Percentiles rank a stretch among this genome's conserved stretches.
These are phyloP conservation scores for Bugulina stolonifera DNA, from an alignment of 2,888 invertebrate species.

Conservation along the genomic window DNA sequence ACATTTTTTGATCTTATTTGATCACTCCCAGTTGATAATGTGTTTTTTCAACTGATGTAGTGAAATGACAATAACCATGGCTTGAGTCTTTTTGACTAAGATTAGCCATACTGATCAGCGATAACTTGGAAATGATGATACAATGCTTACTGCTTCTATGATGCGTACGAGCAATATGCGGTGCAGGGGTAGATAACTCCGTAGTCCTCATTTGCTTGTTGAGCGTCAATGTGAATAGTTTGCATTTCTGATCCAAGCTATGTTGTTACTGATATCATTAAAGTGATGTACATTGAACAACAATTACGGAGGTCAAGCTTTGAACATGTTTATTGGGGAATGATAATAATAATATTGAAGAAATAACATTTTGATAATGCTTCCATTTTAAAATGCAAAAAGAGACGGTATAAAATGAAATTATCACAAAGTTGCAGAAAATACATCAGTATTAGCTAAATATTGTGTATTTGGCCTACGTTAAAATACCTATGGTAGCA, in stretches of 20 bases:
- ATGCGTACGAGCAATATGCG: background rate
- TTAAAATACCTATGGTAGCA: no score
- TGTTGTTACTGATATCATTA: no score
- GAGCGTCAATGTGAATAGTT: background rate
- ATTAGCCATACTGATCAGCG: slow-evolving; percentile 2
- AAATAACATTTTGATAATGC: no score
- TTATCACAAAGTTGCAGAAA: no score
- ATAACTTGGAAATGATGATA: slow-evolving; percentile 12
- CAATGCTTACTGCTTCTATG: background rate
- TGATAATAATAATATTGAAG: no score
- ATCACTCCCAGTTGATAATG: background rate
- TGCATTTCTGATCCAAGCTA: slow-evolving; percentile 6
- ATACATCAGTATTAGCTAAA: no score
- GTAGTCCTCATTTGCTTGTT: background rate
- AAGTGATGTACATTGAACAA: no score
- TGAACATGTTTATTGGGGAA: no score
- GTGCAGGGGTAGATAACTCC: background rate
- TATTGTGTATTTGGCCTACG: no score
- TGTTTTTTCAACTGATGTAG: background rate
- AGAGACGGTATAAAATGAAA: no score
- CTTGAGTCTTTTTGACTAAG: slow-evolving; percentile 4
- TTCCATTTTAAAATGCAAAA: no score
- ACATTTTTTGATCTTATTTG: slow-evolving; percentile 18
- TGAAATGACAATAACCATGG: slow-evolving; percentile 7
- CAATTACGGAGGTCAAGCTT: no score